Base-by-base conservation (phyloP, 2,113 vertebrate species). In the Okapia johnstoni region DNA sequence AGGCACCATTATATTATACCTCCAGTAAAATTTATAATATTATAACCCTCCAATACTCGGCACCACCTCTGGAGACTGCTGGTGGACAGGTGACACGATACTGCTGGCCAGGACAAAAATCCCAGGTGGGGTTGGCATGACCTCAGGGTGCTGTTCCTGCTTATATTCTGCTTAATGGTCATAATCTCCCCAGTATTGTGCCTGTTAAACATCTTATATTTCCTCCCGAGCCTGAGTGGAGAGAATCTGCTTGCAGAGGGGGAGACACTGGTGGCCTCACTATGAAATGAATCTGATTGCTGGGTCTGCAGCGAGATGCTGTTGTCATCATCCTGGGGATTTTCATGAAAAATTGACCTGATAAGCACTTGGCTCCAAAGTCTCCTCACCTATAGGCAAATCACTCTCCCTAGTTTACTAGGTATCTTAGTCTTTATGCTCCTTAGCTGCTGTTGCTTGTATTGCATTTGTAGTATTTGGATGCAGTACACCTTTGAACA, bases 111-210 rank as follows among this genome's bases (percentile, higher is more conserved):
- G 48, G 30, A 52, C 30, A 6, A 52, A n/a, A n/a, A 52, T 23
- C 17, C 9, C 17, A 4, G 17, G 48, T 16, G 1, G 1, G 30
- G 48, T 0, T 21, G 77, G 30, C 40, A 0, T n/a, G 9, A n/a
- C n/a, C 77, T 81, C 77, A 21, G 30, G n/a, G 17, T 21, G 48
- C 48, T 52, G 30, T n/a, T 81, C 28, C 16, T n/a, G 30, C 48
- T 28, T 52, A 10, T 13, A 3, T 81, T 52, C 17, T 52, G 30
- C 30, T 5, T 52, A 7, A 12, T 0, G 77, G 30, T 52, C 30
- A n/a, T 4, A 19, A 33, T 16, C 77, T 81, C 48, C 77, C 17
- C 1, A 3, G 48, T 52, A 16, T 2, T n/a, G 16, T 33, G 30
- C 77, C 30, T n/a, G 30, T n/a, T 80, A 50, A n/a, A 33, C 48